Base-by-base conservation (phyloP, 2,797 vertebrate species). In the Bufotes viridis region DNA sequence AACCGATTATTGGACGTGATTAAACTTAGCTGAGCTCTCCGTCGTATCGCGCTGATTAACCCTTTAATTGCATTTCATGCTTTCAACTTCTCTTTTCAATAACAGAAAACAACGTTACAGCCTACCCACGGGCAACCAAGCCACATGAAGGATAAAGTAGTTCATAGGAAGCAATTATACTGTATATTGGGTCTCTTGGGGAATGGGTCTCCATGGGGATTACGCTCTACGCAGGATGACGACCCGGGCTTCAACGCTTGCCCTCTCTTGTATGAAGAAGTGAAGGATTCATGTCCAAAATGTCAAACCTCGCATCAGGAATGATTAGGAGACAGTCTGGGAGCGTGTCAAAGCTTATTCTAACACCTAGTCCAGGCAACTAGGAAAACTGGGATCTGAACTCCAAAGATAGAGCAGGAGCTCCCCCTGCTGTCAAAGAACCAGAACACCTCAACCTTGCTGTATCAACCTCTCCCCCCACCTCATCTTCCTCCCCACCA, bases 361-460 rank as follows among this genome's bases (percentile, higher is more conserved):
- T 51, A 78, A 88, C 78, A 87, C 82, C 26, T 85, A 88, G 63
- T 86, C 87, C 80, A 90, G 88, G 90, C 84, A 1, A 12, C 11
- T 26, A 67, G 13, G 53, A 49, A 17, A 51, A 90, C 88, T 88
- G 82, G 34, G 29, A 34, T 72, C 12, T 74, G 12, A 9, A 61
- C 18, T 75, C 81, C 24, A 87, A 58, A 86, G 90, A 88, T 95
- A 90, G 95, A 95, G 92, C 90, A 92, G 89, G 93, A 90, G 89
- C 93, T 91, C 94, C 95, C 94, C 93, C 95, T 95, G 92, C 93
- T 92, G 95, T 87, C 89, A 17, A 69, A 88, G 90, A 91, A 88
- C 61, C 78, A 87, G 87, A 85, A 70, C 70, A 80, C 86, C 63
- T 22, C 61, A 89, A 89, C 87, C 88, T 26, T 85, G 81, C 53